Percentiles rank a stretch among this genome's conserved stretches.
Conservation (phyloP, 2,113 vertebrate species). For the Grammomys dolichurus region DNA sequence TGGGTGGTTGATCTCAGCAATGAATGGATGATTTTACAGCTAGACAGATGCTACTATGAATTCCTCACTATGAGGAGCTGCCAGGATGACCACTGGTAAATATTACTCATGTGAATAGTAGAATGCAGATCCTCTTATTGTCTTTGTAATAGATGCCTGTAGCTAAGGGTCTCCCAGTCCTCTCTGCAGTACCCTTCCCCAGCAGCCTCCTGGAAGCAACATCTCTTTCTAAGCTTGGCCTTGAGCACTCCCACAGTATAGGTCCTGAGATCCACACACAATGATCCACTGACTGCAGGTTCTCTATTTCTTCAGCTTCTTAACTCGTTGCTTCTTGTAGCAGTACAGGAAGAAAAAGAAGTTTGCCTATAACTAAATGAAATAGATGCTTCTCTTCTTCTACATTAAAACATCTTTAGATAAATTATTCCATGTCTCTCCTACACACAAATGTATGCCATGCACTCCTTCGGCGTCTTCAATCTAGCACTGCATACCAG, state of each 20-base stretch:
- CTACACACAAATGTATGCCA: not conserved
- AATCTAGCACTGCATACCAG: not conserved
- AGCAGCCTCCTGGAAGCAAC: not conserved
- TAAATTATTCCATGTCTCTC: not conserved
- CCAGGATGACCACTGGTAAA: rapidly evolving
- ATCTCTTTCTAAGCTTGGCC: not conserved
- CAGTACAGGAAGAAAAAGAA: not conserved
- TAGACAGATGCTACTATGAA: too few relatives aligned
- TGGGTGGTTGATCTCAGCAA: not conserved
- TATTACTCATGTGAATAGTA: not conserved
- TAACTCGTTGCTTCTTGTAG: not conserved
- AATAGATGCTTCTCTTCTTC: not conserved
- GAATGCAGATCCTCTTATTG: not conserved
- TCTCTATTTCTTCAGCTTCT: not conserved
- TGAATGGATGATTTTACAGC: rapidly evolving
- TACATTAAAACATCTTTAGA: not conserved
- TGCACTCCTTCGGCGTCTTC: not conserved
- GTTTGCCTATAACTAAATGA: not conserved
- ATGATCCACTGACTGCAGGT: rapidly evolving
- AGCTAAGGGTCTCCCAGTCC: not conserved
- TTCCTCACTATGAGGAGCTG: not conserved
- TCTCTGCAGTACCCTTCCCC: not conserved
- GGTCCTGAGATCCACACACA: rapidly evolving
- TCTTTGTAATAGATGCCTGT: not conserved
- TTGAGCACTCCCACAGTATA: not conserved